Base-by-base conservation (phyloP, 2,797 vertebrate species). In the Sebastes vulpes region DNA sequence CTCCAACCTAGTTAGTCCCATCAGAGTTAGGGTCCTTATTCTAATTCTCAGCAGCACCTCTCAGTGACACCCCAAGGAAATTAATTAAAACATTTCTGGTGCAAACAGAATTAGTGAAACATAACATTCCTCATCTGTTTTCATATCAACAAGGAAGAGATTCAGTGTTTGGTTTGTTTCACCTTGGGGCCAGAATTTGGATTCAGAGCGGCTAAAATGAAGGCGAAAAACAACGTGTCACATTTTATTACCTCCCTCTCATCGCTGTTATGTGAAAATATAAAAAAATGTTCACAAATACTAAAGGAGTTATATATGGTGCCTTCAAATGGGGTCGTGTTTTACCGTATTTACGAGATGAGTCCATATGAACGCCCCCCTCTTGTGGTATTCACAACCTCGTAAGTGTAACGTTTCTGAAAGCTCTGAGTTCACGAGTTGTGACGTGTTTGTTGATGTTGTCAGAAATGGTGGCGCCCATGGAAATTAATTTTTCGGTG, bases 131-230 rank as follows among this genome's bases (percentile, higher is more conserved):
- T 70, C 32, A 14, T 68, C 21, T 64, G 32, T 64, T 78, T 75
- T 68, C 28, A 31, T 31, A 11, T 60, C 52, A 81, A 72, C 21
- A 67, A 21, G 58, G 18, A 46, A 59, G 9, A 23, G 7, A 32
- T 26, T 65, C 38, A 29, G 16, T n/a, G 50, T 72, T 80, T 23
- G 48, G 12, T 64, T 89, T 76, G 64, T 61, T 69, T 67, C 57
- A 26, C 58, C 50, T 28, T 31, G 9, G 29, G 12, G n/a, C 4
- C 48, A 50, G 18, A 57, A 31, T 59, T 11, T 71, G 48, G 52
- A 52, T 25, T 57, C 1, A 23, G 10, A 75, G 11, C 14, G 3
- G 26, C 60, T 5, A 32, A 54, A 60, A 32, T 52, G 4, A 60
- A 8, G 48, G 48, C n/a, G 48, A 72, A 20, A 9, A 38, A 29